Evolutionary conservation across 2,888 invertebrate species (phyloP).

Genomic region (Eristalis intricaria): DNA sequence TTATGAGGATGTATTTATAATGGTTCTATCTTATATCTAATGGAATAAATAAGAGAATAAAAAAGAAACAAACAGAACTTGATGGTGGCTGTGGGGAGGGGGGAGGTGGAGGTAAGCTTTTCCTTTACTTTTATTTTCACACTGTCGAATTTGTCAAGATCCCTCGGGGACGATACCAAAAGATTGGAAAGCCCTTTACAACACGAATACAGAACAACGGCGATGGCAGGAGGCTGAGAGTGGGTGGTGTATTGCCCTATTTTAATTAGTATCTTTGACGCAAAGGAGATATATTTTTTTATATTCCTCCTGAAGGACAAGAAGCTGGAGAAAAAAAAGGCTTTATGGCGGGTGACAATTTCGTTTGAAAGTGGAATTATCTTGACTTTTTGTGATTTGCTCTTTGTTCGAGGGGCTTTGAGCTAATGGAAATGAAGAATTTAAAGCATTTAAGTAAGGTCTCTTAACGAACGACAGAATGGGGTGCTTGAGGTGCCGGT

Average conservation of each 20-base stretch:
- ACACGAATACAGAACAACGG: not conserved
- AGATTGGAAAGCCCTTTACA: slow-evolving; percentile 35
- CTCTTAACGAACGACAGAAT: not conserved
- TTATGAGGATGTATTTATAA: slow-evolving; percentile 65
- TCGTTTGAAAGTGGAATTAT: not conserved
- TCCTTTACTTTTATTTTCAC: slow-evolving; percentile 23
- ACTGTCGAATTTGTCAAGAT: slow-evolving; percentile 43
- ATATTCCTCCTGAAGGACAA: not conserved
- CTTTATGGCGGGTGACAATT: not conserved
- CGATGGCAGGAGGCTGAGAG: not conserved
- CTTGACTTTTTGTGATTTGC: slow-evolving; percentile 6
- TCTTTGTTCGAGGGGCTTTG: not conserved
- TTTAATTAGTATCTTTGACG: slow-evolving; percentile 35
- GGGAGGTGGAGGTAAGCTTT: not conserved
- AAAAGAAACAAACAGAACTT: not conserved
- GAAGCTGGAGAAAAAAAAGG: not conserved
- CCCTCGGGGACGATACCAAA: slow-evolving; percentile 10
- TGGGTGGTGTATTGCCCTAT: not conserved
- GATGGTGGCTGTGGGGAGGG: not conserved
- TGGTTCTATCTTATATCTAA: slow-evolving; percentile 36
- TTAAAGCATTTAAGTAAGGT: not conserved
- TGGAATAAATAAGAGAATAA: slow-evolving; percentile 21
- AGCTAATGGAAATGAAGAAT: slow-evolving; percentile 13
- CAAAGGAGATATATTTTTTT: not conserved
- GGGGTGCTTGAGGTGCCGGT: not conserved